Percentiles rank a stretch among this genome's conserved stretches.
These are phyloP conservation scores for Poliocrania exsul DNA, from an alignment of 2,797 vertebrate genomes.

Conservation along the genomic window DNA sequence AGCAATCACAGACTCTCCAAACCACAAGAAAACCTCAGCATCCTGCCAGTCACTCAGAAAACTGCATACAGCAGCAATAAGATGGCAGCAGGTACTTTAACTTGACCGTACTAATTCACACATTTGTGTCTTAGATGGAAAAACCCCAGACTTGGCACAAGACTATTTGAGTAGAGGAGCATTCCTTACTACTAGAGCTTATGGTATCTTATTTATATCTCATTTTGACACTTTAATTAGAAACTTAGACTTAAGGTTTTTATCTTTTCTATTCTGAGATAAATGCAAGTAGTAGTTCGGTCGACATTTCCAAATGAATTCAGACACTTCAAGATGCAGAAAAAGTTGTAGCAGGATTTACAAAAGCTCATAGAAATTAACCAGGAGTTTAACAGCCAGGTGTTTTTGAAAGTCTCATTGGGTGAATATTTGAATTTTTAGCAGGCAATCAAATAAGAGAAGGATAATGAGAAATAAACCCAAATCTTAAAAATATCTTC, in stretches of 20 bases:
- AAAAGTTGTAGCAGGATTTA: neutral
- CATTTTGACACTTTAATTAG: conserved; percentile 47
- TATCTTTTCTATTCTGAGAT: neutral
- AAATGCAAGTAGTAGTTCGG: neutral
- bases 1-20: neutral
- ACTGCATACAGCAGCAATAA: neutral
- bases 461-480: neutral
- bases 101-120: neutral
- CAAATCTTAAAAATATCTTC: neutral
- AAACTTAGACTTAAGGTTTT: conserved; percentile 5
- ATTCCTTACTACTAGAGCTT: neutral
- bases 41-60: neutral
- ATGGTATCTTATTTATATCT: conserved; percentile 11
- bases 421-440: neutral
- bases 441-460: neutral
- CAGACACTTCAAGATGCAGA: neutral
- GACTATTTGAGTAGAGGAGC: neutral
- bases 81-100: neutral
- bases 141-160: neutral
- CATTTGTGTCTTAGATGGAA: neutral
- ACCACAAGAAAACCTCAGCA: neutral
- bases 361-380: neutral
- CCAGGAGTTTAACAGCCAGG: neutral
- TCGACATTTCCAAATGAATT: neutral
- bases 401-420: neutral